Percentiles rank a stretch among this genome's conserved stretches.
phyloP scores from a whole-genome alignment of 2,888 invertebrate genomes.

The Ditylenchus weischeri region DNA sequence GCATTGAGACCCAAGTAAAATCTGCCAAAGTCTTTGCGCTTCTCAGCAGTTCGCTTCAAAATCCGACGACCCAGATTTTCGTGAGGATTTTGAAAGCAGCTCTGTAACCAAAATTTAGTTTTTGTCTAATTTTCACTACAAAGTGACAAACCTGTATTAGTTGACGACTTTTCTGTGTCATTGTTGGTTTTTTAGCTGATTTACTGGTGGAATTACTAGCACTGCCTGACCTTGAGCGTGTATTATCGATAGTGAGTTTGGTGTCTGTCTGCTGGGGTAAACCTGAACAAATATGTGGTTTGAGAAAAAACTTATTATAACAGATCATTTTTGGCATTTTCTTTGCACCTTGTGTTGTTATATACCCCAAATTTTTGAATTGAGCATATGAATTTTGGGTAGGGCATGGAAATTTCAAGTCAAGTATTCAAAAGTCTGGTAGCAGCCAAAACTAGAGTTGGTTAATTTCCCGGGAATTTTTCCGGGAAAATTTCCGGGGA shows the following conservation, averaged over 20 bases:
- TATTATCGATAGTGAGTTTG: conserved; percentile 5
- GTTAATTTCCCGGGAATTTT: too few relatives aligned
- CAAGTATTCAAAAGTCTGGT: too few relatives aligned
- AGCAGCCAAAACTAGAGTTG: too few relatives aligned
- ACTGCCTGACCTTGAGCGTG: conserved; percentile 14
- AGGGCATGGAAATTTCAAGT: too few relatives aligned
- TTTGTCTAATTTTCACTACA: not conserved
- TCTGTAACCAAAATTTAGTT: conserved; percentile 26
- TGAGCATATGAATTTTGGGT: too few relatives aligned
- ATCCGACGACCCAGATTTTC: conserved; percentile 47
- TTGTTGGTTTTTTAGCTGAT: conserved; percentile 12
- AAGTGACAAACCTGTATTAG: conserved; percentile 38
- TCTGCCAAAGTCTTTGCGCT: conserved; percentile 32
- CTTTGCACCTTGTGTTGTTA: not conserved
- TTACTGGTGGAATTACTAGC: not conserved
- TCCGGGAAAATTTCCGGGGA: too few relatives aligned
- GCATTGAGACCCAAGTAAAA: conserved; percentile 39
- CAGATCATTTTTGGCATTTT: not conserved
- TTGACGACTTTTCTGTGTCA: conserved; percentile 33
- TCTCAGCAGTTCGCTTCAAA: conserved; percentile 44
- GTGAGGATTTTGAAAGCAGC: conserved; percentile 52
- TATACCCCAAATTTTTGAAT: too few relatives aligned
- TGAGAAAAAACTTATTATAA: not conserved
- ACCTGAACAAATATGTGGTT: not conserved
- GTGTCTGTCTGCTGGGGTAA: not conserved